phyloP scores from a whole-genome alignment of 2,113 vertebrate genomes.

The Marmota flaviventris region DNA sequence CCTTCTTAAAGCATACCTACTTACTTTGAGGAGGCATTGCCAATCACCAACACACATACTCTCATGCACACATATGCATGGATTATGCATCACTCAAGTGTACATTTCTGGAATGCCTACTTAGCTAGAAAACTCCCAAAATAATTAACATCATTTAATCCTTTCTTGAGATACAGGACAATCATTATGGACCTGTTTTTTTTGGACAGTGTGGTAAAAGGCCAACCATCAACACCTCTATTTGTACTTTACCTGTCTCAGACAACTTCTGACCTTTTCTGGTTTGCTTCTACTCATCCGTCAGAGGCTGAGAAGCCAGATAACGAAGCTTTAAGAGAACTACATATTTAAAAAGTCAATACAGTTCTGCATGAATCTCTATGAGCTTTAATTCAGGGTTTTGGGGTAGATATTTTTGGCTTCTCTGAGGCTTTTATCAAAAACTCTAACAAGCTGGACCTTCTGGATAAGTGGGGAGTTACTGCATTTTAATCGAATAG shows the following conservation, averaged over 20 bases:
- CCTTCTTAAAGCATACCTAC: neutral
- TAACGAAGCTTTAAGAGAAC: slow-evolving; percentile 55
- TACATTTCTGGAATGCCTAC: slow-evolving; percentile 13
- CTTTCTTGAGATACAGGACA: neutral
- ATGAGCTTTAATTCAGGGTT: neutral
- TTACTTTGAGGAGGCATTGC: neutral
- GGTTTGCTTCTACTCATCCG: slow-evolving; percentile 34
- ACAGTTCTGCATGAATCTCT: neutral
- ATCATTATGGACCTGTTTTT: neutral
- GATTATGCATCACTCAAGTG: neutral
- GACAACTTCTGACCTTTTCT: slow-evolving; percentile 62
- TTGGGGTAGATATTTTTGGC: neutral
- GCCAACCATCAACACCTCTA: slow-evolving; percentile 6
- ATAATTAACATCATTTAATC: neutral
- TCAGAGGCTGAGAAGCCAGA: slow-evolving; percentile 48
- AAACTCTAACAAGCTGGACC: slow-evolving; percentile 48
- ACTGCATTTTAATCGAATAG: slow-evolving; percentile 57
- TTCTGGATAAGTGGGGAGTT: slow-evolving; percentile 56
- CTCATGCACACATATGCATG: neutral
- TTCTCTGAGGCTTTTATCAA: slow-evolving; percentile 40
- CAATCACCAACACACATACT: neutral
- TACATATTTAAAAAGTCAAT: slow-evolving; percentile 64
- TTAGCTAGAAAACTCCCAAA: slow-evolving; percentile 39
- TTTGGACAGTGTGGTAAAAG: neutral
- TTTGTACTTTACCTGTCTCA: neutral